A percentile compares a stretch with the other conserved stretches of the same genome.
Conservation (phyloP, 2,113 vertebrate species). For the Oncorhynchus tshawytscha region DNA sequence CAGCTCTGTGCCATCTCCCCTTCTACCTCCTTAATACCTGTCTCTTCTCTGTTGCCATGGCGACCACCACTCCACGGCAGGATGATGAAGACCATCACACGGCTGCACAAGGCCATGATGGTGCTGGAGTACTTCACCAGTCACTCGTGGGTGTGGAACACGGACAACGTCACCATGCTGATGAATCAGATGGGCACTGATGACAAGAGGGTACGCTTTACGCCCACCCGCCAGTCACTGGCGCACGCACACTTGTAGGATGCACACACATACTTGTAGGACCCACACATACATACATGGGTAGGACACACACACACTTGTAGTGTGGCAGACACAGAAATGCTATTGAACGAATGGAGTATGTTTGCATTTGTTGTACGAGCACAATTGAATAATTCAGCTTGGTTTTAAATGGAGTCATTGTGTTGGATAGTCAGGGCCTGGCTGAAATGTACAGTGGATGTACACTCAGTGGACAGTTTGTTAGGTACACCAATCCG, state of each 20-base stretch:
- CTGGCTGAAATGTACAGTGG: not conserved
- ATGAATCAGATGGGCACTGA: slow-evolving; percentile 85
- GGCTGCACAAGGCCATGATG: slow-evolving; percentile 94
- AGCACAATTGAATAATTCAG: slow-evolving; percentile 14
- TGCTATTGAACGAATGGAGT: too few species aligned
- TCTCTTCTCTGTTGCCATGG: slow-evolving; percentile 24
- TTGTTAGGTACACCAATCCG: too few species aligned
- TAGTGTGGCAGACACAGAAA: too few species aligned
- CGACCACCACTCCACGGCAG: slow-evolving; percentile 56
- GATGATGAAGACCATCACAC: slow-evolving; percentile 99
- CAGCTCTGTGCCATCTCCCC: not conserved
- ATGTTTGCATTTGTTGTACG: not conserved
- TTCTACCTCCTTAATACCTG: not conserved
- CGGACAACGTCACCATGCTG: slow-evolving; percentile 91
- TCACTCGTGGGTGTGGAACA: slow-evolving; percentile 97
- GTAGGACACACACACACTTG: too few species aligned
- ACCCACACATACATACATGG: too few species aligned
- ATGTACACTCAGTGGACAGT: too few species aligned
- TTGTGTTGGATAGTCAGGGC: slow-evolving; percentile 19
- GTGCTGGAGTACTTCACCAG: slow-evolving; percentile 97
- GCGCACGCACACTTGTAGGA: too few species aligned
- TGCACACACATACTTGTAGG: too few species aligned
- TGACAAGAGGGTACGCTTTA: slow-evolving; percentile 84
- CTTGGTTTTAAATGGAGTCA: slow-evolving; percentile 32
- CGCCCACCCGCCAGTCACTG: too few species aligned